These are phyloP conservation scores for Phaenicophaeus curvirostris DNA, from an alignment of 2,797 vertebrate species.

Conservation along the genomic window DNA sequence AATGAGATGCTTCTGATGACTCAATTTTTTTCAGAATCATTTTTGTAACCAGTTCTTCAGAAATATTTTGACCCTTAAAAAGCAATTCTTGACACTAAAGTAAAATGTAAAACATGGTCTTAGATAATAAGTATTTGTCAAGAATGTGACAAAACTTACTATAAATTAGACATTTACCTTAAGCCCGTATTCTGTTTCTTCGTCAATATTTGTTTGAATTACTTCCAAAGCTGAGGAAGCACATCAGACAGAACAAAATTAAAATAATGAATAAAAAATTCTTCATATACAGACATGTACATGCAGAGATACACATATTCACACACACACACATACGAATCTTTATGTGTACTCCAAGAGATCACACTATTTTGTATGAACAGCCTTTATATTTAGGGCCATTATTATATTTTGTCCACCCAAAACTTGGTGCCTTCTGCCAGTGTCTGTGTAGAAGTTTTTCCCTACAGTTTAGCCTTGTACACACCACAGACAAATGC, in stretches of 20 bases:
- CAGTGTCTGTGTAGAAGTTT: neutral
- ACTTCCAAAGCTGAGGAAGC: constrained; percentile 85
- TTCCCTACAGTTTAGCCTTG: neutral
- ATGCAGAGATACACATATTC: neutral
- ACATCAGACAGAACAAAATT: constrained; percentile 10
- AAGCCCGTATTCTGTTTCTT: constrained; percentile 79
- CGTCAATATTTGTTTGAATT: constrained; percentile 81
- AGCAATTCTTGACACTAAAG: constrained; percentile 85
- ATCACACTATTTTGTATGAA: neutral
- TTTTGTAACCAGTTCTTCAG: constrained; percentile 84
- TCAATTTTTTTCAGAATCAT: constrained; percentile 86
- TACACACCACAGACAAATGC: neutral
- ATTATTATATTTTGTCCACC: neutral
- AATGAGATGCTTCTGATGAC: constrained; percentile 87
- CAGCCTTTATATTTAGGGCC: neutral
- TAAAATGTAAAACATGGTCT: constrained; percentile 17
- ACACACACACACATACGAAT: rapidly evolving
- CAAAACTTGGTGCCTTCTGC: neutral
- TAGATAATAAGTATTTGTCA: neutral
- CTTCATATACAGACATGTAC: neutral
- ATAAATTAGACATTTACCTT: constrained; percentile 78
- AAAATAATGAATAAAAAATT: neutral
- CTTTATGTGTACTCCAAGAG: neutral
- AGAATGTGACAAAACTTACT: neutral
- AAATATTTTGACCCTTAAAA: constrained; percentile 79